Evolutionary conservation across 1,140 invertebrate genomes (phyloP).

Genomic region (Sminthurides bifidus): DNA sequence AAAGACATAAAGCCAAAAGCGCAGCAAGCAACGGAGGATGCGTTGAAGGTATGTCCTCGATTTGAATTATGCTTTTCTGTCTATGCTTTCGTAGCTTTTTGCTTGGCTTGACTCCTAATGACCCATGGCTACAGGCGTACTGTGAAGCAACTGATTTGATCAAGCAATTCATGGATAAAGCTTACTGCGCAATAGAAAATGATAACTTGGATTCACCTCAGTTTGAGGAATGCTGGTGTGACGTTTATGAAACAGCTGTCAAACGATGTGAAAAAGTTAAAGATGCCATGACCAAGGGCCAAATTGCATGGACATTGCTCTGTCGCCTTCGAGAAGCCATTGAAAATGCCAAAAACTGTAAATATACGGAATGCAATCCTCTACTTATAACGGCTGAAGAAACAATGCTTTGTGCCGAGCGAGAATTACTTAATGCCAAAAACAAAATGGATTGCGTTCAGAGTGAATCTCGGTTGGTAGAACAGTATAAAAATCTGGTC

Average conservation of each 20-base stretch:
- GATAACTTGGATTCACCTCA: constrained; percentile 27
- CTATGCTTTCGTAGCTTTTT: background rate
- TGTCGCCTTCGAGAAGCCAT: constrained; percentile 29
- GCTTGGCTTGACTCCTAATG: background rate
- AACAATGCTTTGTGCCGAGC: constrained; percentile 25
- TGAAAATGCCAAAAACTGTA: constrained; percentile 28
- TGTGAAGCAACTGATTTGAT: constrained; percentile 26
- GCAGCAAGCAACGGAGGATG: constrained; percentile 21
- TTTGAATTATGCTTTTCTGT: background rate
- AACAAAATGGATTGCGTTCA: constrained; percentile 29
- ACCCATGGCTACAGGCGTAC: constrained; percentile 23
- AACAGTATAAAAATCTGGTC: constrained; percentile 27
- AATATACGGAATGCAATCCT: constrained; percentile 30
- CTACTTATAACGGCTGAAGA: constrained; percentile 29
- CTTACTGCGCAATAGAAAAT: constrained; percentile 30
- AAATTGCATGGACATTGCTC: constrained; percentile 28
- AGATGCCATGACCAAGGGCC: constrained; percentile 24
- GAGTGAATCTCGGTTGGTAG: constrained; percentile 26
- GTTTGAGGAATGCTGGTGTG: constrained; percentile 31
- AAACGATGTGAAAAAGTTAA: constrained; percentile 29
- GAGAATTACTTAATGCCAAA: constrained; percentile 25
- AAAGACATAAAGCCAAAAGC: constrained; percentile 28
- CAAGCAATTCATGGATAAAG: constrained; percentile 29
- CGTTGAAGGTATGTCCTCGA: constrained; percentile 15
- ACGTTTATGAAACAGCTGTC: constrained; percentile 17